These are phyloP conservation scores for human (Homo sapiens) DNA, from an alignment of 2,113 vertebrate genomes.

Conservation along the genomic window DNA sequence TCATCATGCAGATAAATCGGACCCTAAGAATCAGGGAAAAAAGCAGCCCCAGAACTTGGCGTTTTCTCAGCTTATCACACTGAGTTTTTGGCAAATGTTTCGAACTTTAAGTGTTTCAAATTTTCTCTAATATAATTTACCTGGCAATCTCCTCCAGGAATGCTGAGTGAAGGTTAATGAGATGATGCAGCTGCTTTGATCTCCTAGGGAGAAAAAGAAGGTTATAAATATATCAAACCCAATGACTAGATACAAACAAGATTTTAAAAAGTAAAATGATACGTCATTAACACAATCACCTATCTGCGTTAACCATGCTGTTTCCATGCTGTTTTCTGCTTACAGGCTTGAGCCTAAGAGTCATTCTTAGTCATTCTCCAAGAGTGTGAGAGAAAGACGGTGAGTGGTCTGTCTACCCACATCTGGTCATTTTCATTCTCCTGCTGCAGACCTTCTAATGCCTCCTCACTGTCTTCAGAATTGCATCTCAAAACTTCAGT, in stretches of 20 bases:
- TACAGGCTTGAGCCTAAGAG: background rate
- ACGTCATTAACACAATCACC: background rate
- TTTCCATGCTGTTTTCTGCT: background rate
- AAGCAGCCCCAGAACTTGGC: background rate
- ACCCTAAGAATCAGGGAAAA: background rate
- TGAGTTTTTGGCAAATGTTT: constrained; percentile 53
- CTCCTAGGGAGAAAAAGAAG: background rate
- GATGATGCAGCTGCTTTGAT: background rate
- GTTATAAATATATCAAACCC: background rate
- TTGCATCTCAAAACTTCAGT: background rate
- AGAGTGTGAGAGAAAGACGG: background rate
- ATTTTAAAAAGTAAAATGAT: background rate
- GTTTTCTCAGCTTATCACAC: constrained; percentile 37
- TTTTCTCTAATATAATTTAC: constrained; percentile 46
- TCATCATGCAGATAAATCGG: constrained; percentile 6
- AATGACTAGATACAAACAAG: background rate
- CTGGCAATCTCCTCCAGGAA: background rate
- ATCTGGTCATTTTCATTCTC: background rate
- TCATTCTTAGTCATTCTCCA: background rate
- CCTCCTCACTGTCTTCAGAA: background rate
- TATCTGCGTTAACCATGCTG: background rate
- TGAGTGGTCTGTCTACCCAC: fast-evolving
- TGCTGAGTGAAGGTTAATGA: constrained; percentile 51
- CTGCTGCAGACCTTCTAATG: background rate
- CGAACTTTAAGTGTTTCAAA: constrained; percentile 36